These are phyloP conservation scores for Dendronephthya gigantea DNA, from an alignment of 64 coral and sea anemone genomes.

Conservation along the genomic window DNA sequence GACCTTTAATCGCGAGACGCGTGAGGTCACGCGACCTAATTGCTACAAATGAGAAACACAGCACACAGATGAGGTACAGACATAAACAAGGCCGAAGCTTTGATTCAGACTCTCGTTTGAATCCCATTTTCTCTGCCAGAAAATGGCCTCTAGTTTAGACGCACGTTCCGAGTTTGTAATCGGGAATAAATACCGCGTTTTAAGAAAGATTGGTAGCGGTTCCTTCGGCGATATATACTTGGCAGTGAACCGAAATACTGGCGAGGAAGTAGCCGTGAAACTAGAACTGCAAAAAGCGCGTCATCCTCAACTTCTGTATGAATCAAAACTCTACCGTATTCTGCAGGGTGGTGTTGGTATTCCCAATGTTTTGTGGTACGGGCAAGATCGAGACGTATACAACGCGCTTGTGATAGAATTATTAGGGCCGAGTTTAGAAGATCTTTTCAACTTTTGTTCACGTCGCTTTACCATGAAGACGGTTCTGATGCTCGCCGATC, in stretches of 20 bases:
- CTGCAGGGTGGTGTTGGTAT: slow-evolving; percentile 95
- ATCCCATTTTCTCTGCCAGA: neutral
- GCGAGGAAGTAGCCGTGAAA: slow-evolving; percentile 92
- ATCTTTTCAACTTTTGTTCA: slow-evolving; percentile 99
- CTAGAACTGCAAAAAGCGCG: slow-evolving; percentile 93
- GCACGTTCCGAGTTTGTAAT: slow-evolving; percentile 74
- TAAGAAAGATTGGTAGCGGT: slow-evolving; percentile 99
- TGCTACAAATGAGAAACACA: neutral
- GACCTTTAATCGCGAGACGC: neutral
- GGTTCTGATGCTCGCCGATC: slow-evolving; percentile 95
- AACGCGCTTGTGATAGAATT: slow-evolving; percentile 96
- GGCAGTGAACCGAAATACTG: slow-evolving; percentile 68
- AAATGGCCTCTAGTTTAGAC: slow-evolving; percentile 28
- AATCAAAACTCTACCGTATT: slow-evolving; percentile 96
- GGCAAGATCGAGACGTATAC: slow-evolving; percentile 80
- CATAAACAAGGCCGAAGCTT: neutral
- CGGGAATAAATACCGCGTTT: slow-evolving; percentile 84
- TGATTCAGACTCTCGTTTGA: neutral
- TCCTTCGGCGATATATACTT: slow-evolving; percentile 99
- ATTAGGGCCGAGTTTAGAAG: slow-evolving; percentile 89
- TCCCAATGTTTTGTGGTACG: slow-evolving; percentile 76
- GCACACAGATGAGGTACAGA: neutral
- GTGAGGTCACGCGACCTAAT: slow-evolving; percentile 3
- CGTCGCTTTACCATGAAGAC: slow-evolving; percentile 99
- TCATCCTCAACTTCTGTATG: slow-evolving; percentile 96